A percentile compares a stretch with the other conserved stretches of the same genome.
These are phyloP conservation scores for Tupaia chinensis DNA, from an alignment of 2,113 vertebrate genomes.

Conservation along the genomic window DNA sequence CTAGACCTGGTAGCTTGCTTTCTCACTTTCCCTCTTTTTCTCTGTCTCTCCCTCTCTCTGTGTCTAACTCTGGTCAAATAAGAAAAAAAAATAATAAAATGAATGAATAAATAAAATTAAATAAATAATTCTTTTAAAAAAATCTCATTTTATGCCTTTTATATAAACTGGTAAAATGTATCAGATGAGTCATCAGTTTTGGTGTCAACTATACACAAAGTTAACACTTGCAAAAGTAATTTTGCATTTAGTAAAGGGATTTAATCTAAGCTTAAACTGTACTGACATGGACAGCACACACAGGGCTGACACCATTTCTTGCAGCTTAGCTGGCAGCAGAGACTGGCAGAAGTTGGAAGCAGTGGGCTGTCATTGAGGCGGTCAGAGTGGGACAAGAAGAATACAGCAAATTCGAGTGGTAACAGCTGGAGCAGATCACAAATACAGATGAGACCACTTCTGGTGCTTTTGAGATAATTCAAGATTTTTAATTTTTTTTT, in stretches of 20 bases:
- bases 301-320: neutral
- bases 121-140: neutral
- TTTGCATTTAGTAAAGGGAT: neutral
- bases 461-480: neutral
- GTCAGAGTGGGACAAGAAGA: neutral
- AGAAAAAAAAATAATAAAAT: too few species aligned
- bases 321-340: neutral
- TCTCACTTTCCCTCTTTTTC: too few species aligned
- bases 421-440: neutral
- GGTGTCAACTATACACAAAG: neutral
- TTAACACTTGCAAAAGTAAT: neutral
- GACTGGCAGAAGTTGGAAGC: neutral
- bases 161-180: neutral
- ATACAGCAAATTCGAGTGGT: neutral
- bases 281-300: neutral
- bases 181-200: neutral
- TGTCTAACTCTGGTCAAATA: too few species aligned
- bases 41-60: too few species aligned
- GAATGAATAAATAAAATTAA: too few species aligned
- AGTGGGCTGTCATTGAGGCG: neutral
- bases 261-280: conserved; percentile 14
- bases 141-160: conserved; percentile 34
- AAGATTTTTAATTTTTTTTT: neutral
- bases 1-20: too few species aligned
- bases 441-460: neutral